Evolutionary conservation across 1,140 invertebrate species (phyloP).

Genomic region (silkworm (Bombyx mori)): ASM3026992v2 NC_085114.1:9314501-9315000

Average conservation of each 20-base stretch:
- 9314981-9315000: slow-evolving; percentile 37
- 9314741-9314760: slow-evolving; percentile 38
- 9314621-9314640: slow-evolving; percentile 16
- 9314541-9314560: slow-evolving; percentile 3
- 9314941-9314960: slow-evolving; percentile 57
- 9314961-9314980: slow-evolving; percentile 57
- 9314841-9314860: slow-evolving; percentile 62
- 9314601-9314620: slow-evolving; percentile 22
- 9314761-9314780: slow-evolving; percentile 44
- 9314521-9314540: neutral
- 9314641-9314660: slow-evolving; percentile 13
- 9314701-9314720: slow-evolving; percentile 57
- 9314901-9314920: slow-evolving; percentile 37
- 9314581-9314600: neutral
- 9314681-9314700: slow-evolving; percentile 53
- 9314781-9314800: slow-evolving; percentile 39
- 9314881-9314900: slow-evolving; percentile 33
- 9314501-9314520: slow-evolving; percentile 33
- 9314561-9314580: neutral
- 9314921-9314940: slow-evolving; percentile 49
- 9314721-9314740: slow-evolving; percentile 53
- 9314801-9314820: slow-evolving; percentile 33
- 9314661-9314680: slow-evolving; percentile 49
- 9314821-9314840: slow-evolving; percentile 37
- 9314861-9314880: slow-evolving; percentile 27